Percentiles rank a stretch among this genome's conserved stretches.
phyloP scores from a whole-genome alignment of 2,888 invertebrate genomes.

The Caenorhabditis japonica region DNA sequence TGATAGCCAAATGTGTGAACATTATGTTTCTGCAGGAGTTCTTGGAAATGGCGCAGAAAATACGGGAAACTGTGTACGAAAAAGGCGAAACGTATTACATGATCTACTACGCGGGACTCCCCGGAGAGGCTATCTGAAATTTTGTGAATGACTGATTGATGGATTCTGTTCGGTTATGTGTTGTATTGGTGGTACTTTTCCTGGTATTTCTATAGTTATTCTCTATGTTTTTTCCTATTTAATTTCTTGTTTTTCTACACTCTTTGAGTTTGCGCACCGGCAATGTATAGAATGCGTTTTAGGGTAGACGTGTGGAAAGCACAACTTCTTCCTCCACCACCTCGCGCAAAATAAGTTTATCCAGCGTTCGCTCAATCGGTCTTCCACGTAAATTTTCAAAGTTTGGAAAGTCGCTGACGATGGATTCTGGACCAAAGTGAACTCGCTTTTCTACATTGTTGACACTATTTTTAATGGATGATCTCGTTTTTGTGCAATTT shows the following conservation, averaged over 20 bases:
- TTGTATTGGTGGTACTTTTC: constrained; percentile 4
- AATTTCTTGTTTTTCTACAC: constrained; percentile 2
- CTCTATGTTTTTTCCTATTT: background rate
- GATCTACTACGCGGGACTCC: constrained; percentile 36
- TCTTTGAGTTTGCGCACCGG: constrained; percentile 33
- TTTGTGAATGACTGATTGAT: background rate
- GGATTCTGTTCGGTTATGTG: background rate
- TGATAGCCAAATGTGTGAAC: no score
- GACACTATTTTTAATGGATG: background rate
- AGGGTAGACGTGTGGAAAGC: constrained; percentile 55
- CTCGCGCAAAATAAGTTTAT: constrained; percentile 74
- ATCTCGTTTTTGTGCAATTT: constrained; percentile 5
- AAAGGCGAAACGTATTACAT: constrained; percentile 44
- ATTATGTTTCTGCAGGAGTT: constrained; percentile 45
- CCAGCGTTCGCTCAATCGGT: constrained; percentile 73
- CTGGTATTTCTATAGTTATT: background rate
- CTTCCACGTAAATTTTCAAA: constrained; percentile 70
- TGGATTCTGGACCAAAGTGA: constrained; percentile 67
- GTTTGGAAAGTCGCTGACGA: constrained; percentile 75
- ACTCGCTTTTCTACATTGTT: constrained; percentile 1
- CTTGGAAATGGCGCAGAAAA: constrained; percentile 39
- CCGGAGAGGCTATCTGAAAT: constrained; percentile 40
- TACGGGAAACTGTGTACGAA: constrained; percentile 32
- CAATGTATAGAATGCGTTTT: constrained; percentile 50
- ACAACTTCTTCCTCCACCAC: constrained; percentile 44